Percentiles rank a stretch among this genome's conserved stretches.
These are phyloP conservation scores for Platorchestia sp. DNA, from an alignment of 1,140 invertebrate genomes.

Conservation along the genomic window DNA sequence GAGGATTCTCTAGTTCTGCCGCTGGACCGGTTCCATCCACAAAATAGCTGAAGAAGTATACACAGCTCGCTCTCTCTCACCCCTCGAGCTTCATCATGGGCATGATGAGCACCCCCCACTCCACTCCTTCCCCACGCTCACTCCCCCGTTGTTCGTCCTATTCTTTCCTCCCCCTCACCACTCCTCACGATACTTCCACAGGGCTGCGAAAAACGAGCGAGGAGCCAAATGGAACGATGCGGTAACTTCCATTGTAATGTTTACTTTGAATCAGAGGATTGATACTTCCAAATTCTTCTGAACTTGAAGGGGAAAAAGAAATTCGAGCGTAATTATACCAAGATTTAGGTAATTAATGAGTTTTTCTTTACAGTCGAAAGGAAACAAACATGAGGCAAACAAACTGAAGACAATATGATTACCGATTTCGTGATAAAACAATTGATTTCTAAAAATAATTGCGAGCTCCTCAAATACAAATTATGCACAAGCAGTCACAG, in stretches of 20 bases:
- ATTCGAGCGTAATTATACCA: too few species aligned
- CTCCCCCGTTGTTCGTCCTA: not conserved
- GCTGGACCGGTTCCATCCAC: constrained; percentile 43
- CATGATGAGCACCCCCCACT: not conserved
- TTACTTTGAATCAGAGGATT: not conserved
- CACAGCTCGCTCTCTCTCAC: constrained; percentile 40
- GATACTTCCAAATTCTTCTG: not conserved
- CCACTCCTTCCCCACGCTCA: too few species aligned
- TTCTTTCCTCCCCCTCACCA: not conserved
- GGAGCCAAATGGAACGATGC: too few species aligned
- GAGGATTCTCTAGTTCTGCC: constrained; percentile 34
- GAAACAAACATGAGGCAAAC: too few species aligned
- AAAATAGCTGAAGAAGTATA: constrained; percentile 50
- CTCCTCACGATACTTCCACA: not conserved
- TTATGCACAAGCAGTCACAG: too few species aligned
- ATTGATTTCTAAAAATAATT: too few species aligned
- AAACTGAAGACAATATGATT: too few species aligned
- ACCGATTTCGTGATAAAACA: too few species aligned
- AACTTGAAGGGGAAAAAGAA: not conserved
- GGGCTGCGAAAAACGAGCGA: not conserved
- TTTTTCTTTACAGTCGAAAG: too few species aligned
- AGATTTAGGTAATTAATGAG: too few species aligned
- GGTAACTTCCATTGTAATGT: not conserved
- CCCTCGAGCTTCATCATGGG: constrained; percentile 45
- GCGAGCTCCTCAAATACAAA: too few species aligned